Conservation (phyloP, 1,140 invertebrate genomes). For the Hydropsyche tenuis region DNA sequence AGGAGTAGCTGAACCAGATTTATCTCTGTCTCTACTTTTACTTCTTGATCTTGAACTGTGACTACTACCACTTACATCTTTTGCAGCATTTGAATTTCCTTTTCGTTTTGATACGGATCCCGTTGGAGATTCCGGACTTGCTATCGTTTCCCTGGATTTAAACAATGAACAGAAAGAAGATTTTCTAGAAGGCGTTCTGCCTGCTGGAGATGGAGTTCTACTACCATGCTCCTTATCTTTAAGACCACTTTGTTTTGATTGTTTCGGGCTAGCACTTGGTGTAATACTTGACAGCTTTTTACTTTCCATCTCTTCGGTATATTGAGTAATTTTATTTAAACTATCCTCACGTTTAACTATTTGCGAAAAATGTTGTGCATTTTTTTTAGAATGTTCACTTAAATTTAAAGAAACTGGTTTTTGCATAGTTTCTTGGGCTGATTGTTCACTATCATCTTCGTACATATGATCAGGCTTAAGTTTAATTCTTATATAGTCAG, state of each 20-base stretch:
- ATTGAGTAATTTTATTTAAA: slow-evolving; percentile 48
- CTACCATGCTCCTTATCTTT: slow-evolving; percentile 54
- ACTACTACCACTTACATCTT: slow-evolving; percentile 40
- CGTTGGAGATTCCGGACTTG: slow-evolving; percentile 73
- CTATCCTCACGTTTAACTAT: slow-evolving; percentile 49
- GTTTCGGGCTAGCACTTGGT: slow-evolving; percentile 58
- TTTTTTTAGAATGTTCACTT: slow-evolving; percentile 50
- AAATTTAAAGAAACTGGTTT: slow-evolving; percentile 63
- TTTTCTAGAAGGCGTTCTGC: slow-evolving; percentile 70
- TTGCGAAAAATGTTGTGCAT: slow-evolving; percentile 51
- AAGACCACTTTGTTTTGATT: slow-evolving; percentile 52
- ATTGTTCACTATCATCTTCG: slow-evolving; percentile 57
- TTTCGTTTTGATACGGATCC: slow-evolving; percentile 56
- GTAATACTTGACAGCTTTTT: slow-evolving; percentile 53
- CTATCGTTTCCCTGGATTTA: slow-evolving; percentile 66
- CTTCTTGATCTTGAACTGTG: slow-evolving; percentile 64
- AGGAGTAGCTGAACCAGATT: slow-evolving; percentile 61
- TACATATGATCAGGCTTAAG: slow-evolving; percentile 71
- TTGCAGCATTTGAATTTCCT: slow-evolving; percentile 39
- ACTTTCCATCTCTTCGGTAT: slow-evolving; percentile 31
- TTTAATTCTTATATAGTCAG: slow-evolving; percentile 69
- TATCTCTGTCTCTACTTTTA: slow-evolving; percentile 67
- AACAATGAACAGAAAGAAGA: slow-evolving; percentile 82
- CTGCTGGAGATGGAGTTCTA: slow-evolving; percentile 61
- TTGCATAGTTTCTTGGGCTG: slow-evolving; percentile 51